Percentiles rank a stretch among this genome's conserved stretches.
These are phyloP conservation scores for Drosophila atripex DNA, from an alignment of 2,888 invertebrate species.

Conservation along the genomic window DNA sequence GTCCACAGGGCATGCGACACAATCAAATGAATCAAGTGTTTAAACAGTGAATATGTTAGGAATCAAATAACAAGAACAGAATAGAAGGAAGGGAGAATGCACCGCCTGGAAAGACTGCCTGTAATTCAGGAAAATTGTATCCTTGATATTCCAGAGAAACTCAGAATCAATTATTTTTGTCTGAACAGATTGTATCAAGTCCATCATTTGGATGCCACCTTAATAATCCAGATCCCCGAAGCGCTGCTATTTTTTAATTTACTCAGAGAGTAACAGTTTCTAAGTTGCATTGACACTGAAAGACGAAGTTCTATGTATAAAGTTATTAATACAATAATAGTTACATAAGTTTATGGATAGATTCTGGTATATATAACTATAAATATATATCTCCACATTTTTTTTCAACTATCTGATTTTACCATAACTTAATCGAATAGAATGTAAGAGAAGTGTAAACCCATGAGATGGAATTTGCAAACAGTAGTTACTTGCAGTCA, in stretches of 20 bases:
- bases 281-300: slow-evolving; percentile 6
- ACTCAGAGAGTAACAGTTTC: slow-evolving; percentile 11
- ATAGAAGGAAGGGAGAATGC: not conserved
- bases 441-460: slow-evolving; percentile 13
- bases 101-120: slow-evolving; percentile 32
- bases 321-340: slow-evolving; percentile 21
- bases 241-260: slow-evolving; percentile 11
- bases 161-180: slow-evolving; percentile 10
- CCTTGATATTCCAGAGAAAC: slow-evolving; percentile 32
- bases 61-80: not conserved
- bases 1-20: slow-evolving; percentile 54
- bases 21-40: slow-evolving; percentile 63
- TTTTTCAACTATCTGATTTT: slow-evolving; percentile 1
- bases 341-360: slow-evolving; percentile 9
- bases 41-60: slow-evolving; percentile 55
- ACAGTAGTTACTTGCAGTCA: slow-evolving; percentile 12
- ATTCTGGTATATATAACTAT: not conserved
- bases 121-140: slow-evolving; percentile 21
- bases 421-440: slow-evolving; percentile 22
- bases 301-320: slow-evolving; percentile 24
- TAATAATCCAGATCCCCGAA: not conserved
- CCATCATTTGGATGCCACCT: not conserved
- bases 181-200: not conserved
- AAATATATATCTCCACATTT: not conserved
- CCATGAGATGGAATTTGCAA: slow-evolving; percentile 56